Evolutionary conservation across 2,797 vertebrate species (phyloP).

Genomic region (Triplophysa bombifrons): DNA sequence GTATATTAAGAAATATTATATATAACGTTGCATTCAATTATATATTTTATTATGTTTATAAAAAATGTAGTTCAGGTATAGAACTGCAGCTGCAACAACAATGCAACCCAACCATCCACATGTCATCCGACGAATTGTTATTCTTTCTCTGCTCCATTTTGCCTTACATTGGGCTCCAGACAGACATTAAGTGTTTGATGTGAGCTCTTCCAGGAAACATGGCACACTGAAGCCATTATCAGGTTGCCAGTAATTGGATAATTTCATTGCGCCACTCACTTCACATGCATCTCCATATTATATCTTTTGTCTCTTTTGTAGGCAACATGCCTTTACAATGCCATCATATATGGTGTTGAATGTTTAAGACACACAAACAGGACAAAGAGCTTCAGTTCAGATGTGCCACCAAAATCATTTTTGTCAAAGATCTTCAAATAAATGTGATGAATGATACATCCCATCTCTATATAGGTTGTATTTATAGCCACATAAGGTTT

Average conservation of each 20-base stretch:
- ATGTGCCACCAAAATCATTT: background rate
- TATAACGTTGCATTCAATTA: no score
- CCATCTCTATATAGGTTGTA: background rate
- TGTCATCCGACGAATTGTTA: slow-evolving; percentile 7
- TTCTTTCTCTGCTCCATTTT: slow-evolving; percentile 24
- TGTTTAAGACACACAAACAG: background rate
- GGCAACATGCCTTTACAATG: slow-evolving; percentile 13
- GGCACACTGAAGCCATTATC: slow-evolving; percentile 26
- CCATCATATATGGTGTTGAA: background rate
- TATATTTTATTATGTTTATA: background rate
- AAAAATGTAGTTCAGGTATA: background rate
- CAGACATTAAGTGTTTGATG: slow-evolving; percentile 29
- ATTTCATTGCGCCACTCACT: slow-evolving; percentile 44
- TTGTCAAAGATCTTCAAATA: background rate
- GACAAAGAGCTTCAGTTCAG: slow-evolving; percentile 34
- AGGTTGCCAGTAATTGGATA: slow-evolving; percentile 44
- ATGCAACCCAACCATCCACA: slow-evolving; percentile 11
- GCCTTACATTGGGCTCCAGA: slow-evolving; percentile 14
- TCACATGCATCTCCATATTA: slow-evolving; percentile 27
- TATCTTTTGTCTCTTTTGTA: slow-evolving; percentile 9
- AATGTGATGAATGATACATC: background rate
- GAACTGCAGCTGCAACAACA: background rate
- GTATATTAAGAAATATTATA: no score
- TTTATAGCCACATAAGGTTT: slow-evolving; percentile 17
- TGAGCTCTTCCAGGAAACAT: slow-evolving; percentile 34